A percentile compares a stretch with the other conserved stretches of the same genome.
phyloP scores from a whole-genome alignment of 2,113 vertebrate species.

The Ailuropoda melanoleuca region DNA sequence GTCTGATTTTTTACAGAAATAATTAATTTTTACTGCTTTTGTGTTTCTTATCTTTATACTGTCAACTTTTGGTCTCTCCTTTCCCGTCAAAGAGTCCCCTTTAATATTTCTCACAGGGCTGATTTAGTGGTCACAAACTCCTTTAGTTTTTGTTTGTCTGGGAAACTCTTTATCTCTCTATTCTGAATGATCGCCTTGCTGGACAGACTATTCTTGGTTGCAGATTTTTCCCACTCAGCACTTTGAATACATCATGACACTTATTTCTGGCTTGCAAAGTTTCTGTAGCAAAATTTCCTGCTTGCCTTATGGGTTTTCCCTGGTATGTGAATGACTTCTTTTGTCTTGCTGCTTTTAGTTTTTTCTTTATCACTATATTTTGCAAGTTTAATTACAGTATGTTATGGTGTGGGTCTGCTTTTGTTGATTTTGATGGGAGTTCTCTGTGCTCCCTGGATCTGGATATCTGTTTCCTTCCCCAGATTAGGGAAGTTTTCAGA shows the following conservation, averaged over 20 bases:
- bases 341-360: background rate
- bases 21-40: background rate
- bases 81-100: background rate
- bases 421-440: background rate
- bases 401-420: background rate
- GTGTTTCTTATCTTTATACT: background rate
- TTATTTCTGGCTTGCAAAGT: background rate
- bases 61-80: background rate
- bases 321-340: background rate
- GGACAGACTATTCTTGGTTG: background rate
- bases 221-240: background rate
- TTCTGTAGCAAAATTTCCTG: background rate
- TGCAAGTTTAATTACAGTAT: background rate
- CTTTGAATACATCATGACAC: background rate
- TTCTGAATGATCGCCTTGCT: background rate
- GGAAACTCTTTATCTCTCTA: background rate
- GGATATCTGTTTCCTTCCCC: background rate
- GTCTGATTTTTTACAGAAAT: background rate
- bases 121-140: background rate
- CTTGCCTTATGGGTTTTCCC: background rate
- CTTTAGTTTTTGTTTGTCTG: background rate
- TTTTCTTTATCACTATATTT: background rate
- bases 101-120: background rate
- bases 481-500: background rate
- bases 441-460: background rate